Conservation (phyloP, 2,113 vertebrate species). For the Tamias sibiricus region DNA sequence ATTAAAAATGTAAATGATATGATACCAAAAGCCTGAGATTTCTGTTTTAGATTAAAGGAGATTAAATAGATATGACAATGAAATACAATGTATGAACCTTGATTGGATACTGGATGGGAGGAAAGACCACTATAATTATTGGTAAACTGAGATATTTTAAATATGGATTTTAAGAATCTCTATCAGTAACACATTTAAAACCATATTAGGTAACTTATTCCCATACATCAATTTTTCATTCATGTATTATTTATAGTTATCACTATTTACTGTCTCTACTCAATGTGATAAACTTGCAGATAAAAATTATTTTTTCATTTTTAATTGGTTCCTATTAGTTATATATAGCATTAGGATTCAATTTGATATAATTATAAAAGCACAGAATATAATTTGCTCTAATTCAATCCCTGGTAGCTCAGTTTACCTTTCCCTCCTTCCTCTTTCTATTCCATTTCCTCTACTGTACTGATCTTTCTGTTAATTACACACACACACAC, state of each 20-base stretch:
- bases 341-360: no score
- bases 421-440: no score
- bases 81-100: neutral
- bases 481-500: no score
- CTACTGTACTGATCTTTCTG: no score
- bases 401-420: no score
- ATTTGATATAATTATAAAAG: no score
- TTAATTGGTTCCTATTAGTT: no score
- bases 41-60: neutral
- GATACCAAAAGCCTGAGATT: neutral
- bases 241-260: neutral
- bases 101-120: neutral
- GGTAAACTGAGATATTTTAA: slow-evolving; percentile 42
- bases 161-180: neutral
- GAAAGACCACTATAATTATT: neutral
- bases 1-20: neutral
- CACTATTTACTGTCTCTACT: neutral
- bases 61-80: neutral
- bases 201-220: neutral
- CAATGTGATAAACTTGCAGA: neutral
- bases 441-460: no score
- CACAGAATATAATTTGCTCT: no score
- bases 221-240: slow-evolving; percentile 10
- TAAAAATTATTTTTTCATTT: neutral
- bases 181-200: neutral